These are phyloP conservation scores for Gallinago stenura DNA, from an alignment of 2,797 vertebrate genomes.

Conservation along the genomic window DNA sequence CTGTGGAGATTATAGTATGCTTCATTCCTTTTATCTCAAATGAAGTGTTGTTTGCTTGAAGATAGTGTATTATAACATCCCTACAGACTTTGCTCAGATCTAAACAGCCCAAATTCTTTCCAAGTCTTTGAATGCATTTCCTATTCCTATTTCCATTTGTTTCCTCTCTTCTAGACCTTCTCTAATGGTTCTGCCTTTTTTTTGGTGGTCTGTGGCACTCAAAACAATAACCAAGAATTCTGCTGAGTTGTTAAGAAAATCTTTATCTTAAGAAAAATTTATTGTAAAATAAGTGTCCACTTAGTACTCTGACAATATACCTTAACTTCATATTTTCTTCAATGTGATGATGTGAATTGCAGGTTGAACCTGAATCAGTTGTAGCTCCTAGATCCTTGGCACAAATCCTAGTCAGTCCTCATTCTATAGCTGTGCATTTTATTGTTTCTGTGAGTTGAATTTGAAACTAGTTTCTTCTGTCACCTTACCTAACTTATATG, in stretches of 20 bases:
- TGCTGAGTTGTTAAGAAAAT: not conserved
- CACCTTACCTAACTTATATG: not conserved
- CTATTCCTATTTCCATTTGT: not conserved
- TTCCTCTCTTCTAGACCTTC: not conserved
- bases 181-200: not conserved
- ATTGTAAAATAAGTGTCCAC: not conserved
- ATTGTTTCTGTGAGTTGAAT: not conserved
- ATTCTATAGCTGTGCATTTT: not conserved
- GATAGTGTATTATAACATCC: not conserved
- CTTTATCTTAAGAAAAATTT: too few species aligned
- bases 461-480: not conserved
- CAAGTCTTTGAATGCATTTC: not conserved
- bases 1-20: not conserved
- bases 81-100: not conserved
- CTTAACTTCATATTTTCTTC: not conserved
- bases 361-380: not conserved
- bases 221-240: not conserved
- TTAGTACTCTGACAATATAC: not conserved
- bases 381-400: not conserved
- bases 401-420: not conserved
- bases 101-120: not conserved
- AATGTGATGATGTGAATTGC: not conserved
- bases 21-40: not conserved
- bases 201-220: not conserved
- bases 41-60: rapidly evolving